Percentiles rank a stretch among this genome's conserved stretches.
These are phyloP conservation scores for Aplochiton taeniatus DNA, from an alignment of 2,797 vertebrate genomes.

Conservation along the genomic window DNA sequence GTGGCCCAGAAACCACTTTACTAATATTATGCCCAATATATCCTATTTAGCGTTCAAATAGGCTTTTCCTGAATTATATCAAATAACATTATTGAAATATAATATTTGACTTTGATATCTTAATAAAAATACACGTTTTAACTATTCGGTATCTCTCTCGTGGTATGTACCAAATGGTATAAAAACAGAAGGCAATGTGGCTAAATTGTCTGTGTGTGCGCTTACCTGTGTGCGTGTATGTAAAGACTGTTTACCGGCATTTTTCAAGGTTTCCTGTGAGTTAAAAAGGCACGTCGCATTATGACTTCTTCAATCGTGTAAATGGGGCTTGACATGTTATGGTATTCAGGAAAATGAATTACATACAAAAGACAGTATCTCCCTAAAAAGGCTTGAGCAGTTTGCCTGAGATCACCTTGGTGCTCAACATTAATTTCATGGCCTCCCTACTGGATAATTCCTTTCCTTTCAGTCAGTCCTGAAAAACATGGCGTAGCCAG, in stretches of 20 bases:
- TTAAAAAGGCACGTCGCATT: slow-evolving; percentile 71
- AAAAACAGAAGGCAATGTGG: slow-evolving; percentile 71
- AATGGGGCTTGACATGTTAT: slow-evolving; percentile 37
- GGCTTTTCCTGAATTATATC: slow-evolving; percentile 72
- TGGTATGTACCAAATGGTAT: slow-evolving; percentile 23
- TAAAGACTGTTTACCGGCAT: slow-evolving; percentile 28
- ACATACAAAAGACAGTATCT: slow-evolving; percentile 36
- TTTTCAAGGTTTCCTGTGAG: slow-evolving; percentile 1
- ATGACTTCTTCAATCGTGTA: slow-evolving; percentile 53
- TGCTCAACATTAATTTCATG: slow-evolving; percentile 48
- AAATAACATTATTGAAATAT: slow-evolving; percentile 76
- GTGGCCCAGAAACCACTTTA: slow-evolving; percentile 59
- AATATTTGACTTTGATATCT: slow-evolving; percentile 75
- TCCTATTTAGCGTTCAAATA: slow-evolving; percentile 70
- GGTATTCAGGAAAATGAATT: slow-evolving; percentile 12
- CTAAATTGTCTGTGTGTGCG: neutral
- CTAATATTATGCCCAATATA: slow-evolving; percentile 53
- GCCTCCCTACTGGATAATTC: slow-evolving; percentile 17
- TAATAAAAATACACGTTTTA: slow-evolving; percentile 71
- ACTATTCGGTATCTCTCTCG: slow-evolving; percentile 52
- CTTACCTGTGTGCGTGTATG: neutral
- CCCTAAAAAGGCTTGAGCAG: slow-evolving; percentile 49
- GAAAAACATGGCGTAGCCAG: neutral
- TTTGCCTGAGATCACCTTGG: slow-evolving; percentile 71
- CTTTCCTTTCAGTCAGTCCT: slow-evolving; percentile 25